phyloP scores from a whole-genome alignment of 2,888 invertebrate genomes.

The Malthinus seriepunctatus region DNA sequence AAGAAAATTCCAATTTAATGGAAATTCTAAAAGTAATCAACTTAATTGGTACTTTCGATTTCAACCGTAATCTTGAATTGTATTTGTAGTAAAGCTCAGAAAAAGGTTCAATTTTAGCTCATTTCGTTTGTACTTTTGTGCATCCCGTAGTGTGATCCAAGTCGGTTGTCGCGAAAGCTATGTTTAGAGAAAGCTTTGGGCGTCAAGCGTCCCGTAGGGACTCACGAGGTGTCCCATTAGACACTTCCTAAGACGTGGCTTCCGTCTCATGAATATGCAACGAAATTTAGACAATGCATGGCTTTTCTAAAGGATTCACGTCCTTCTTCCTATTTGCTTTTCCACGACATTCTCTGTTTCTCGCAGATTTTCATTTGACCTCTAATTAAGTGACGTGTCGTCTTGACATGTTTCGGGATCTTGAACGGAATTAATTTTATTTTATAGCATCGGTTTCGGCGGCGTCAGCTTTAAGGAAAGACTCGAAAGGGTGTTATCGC shows the following conservation, averaged over 20 bases:
- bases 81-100: conserved; percentile 7
- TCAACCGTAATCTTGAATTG: not conserved
- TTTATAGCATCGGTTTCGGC: conserved; percentile 12
- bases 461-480: conserved; percentile 1
- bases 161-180: conserved; percentile 12
- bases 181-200: conserved; percentile 25
- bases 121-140: conserved; percentile 19
- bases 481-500: conserved; percentile 1
- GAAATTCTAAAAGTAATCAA: not conserved
- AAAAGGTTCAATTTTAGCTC: conserved; percentile 13
- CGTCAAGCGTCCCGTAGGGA: conserved; percentile 31
- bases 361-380: conserved; percentile 19
- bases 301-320: conserved; percentile 23
- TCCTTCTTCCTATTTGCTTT: conserved; percentile 17
- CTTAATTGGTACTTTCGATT: not conserved
- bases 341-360: conserved; percentile 9
- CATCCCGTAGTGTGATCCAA: conserved; percentile 15
- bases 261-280: conserved; percentile 35
- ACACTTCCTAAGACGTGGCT: conserved; percentile 31
- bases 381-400: conserved; percentile 23
- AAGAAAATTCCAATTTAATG: too few species aligned
- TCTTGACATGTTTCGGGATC: conserved; percentile 21
- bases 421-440: conserved; percentile 21
- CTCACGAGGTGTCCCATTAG: conserved; percentile 34
- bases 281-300: conserved; percentile 26